Evolutionary conservation across 1,140 invertebrate species (phyloP), one percentile per base, ranked within the genome.

Genomic region (Diorhabda elongata): DNA sequence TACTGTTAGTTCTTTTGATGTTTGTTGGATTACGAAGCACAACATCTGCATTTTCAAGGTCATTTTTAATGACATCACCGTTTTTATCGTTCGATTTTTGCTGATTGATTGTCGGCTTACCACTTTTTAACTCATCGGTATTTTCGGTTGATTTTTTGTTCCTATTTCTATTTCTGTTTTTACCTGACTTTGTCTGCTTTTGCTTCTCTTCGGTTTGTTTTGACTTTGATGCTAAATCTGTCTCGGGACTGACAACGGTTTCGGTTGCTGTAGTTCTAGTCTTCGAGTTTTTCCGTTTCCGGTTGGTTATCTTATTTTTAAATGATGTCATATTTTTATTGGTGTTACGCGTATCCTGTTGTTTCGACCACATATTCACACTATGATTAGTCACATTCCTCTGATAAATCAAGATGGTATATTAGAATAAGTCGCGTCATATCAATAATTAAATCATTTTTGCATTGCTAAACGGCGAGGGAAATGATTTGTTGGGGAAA

Each of bases 351-450:
- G 68, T 67, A 70, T 76, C 76, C 74, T 76, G 73, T 69, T 79
- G 76, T 64, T 77, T 78, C 58, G 77, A 79, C 76, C 76, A 79
- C 77, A 79, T 79, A 47, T 68, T 66, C 42, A 58, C 44, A n/a
- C 58, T 42, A 57, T 59, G 58, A 59, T 67, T 67, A 67, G 65
- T 67, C 58, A 67, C 65, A 67, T 67, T 60, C 57, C 65, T 67
- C n/a, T 59, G 58, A 60, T 59, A 60, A 67, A 45, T 42, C 44
- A 57, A 67, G 42, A 67, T 44, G 44, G n/a, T 11, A 8, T 42
- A 67, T 60, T 65, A 42, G 7, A 42, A 52, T 52, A 26, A 26
- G 26, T 26, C 26, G 26, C 26, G 26, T 26, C 26, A 26, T 0
- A 26, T 26, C 26, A 26, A 1, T 26, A 26, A 26, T 26, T 26